Evolutionary conservation across 2,113 vertebrate species (phyloP).

Genomic region (Chelonoidis abingdonii): DNA sequence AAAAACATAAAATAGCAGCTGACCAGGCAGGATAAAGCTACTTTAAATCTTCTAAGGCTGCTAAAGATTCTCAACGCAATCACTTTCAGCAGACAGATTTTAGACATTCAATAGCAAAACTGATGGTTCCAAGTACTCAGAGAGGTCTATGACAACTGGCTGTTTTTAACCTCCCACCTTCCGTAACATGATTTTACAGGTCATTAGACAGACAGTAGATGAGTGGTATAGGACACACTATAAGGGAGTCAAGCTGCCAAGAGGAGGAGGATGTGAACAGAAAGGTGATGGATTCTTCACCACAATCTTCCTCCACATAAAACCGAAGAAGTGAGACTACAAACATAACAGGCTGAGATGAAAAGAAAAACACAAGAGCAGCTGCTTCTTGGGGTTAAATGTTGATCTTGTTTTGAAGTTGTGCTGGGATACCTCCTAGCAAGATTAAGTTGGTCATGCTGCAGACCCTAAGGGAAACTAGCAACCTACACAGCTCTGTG

Average conservation of each 20-base stretch:
- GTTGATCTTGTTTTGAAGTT: not conserved
- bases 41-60: conserved; percentile 46
- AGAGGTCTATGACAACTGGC: not conserved
- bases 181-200: not conserved
- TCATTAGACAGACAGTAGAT: not conserved
- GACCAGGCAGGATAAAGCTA: conserved; percentile 55
- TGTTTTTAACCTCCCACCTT: not conserved
- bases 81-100: conserved; percentile 33
- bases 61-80: conserved; percentile 29
- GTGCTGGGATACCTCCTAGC: not conserved
- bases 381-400: not conserved
- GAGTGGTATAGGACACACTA: not conserved
- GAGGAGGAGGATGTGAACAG: fast-evolving
- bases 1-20: conserved; percentile 59
- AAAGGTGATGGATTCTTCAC: not conserved
- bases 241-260: not conserved
- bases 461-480: not conserved
- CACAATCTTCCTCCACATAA: not conserved
- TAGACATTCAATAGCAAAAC: conserved; percentile 40
- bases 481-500: not conserved
- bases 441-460: not conserved
- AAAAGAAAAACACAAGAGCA: conserved; percentile 6
- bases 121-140: not conserved
- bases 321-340: not conserved
- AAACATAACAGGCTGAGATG: not conserved